Evolutionary conservation across 1,140 invertebrate species (phyloP), one percentile per base, ranked within the genome.

Genomic region (Pseudomyrmex cubaensis): DNA sequence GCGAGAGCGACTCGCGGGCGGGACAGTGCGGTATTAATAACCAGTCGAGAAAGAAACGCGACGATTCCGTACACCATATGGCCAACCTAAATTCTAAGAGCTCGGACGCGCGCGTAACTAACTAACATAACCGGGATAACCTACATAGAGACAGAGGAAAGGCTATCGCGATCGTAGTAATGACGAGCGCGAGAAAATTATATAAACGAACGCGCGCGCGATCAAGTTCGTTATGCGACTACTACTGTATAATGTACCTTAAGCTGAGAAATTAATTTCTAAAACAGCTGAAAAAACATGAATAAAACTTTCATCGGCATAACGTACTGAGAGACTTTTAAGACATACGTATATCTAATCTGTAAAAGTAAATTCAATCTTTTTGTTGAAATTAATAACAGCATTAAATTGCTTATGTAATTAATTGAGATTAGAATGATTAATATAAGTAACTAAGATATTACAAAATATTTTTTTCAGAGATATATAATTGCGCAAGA

Each of bases 1-100:
- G 72, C 59, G 62, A n/a, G 35, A 48, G 35, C 13, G 57, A 52
- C 72, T 56, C 2, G 20, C 35, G 62, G n/a, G 44, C 20, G 15
- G 44, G 70, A 72, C 64, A 64, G 63, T 17, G 63, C 66, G 72
- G 82, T 90, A 88, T 90, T 89, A 87, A 87, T 89, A 88, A 85
- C 88, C 74, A 25, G 57, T 54, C 22, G 67, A 82, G 80, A 89
- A 84, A 90, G 84, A 88, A 90, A 82, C 87, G 84, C 70, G 59
- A 86, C 82, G 75, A 84, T 86, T 88, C 76, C 84, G 82, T 86
- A 82, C 84, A 82, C 89, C 90, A 90, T 90, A 90, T 89, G 90
- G 89, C 87, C 88, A 91, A 91, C 86, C 90, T 90, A 90, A 91
- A 91, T 90, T 90, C 88, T 91, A 87, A 91, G 64, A 83, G 83